Base-by-base conservation (phyloP, 53 echinoderm and acorn worm species). In the Astropecten irregularis region DNA sequence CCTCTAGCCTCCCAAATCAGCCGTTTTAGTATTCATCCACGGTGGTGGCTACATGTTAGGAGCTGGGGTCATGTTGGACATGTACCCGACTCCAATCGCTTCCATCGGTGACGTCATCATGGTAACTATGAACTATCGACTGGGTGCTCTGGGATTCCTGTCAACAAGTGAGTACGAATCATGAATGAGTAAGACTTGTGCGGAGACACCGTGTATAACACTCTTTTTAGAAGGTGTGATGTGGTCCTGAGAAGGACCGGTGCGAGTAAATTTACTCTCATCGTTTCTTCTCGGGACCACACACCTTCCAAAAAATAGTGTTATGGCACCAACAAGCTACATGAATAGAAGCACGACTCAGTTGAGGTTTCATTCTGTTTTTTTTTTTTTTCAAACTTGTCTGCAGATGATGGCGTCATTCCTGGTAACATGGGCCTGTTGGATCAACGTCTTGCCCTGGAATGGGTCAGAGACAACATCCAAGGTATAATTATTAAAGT, bases 71-170 rank as follows among this genome's bases (percentile, higher is more conserved):
- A 32, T 19, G 33, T 15, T 30, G 0, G 9, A 32, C 0, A 28
- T 71, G n/a, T 71, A 48, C 20, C 73, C 73, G 8, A 73, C 54
- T 34, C 33, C 73, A 18, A 73, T 20, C 20, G 54, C 73, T 35
- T 18, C 54, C 53, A 23, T 73, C 7, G 73, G 73, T 34, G 73
- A 73, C 54, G 73, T 73, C 55, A 73, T 94, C 20, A 84, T 88
- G 48, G 94, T 94, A 22, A 91, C 88, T 19, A 46, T 91, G 10
- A 94, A 94, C 79, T 94, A 94, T 37, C 73, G 94, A 9, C 83
- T 91, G 0, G 91, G 91, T 8, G 59, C 89, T 19, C 79, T 94
- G 6, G 91, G 94, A 31, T 94, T 88, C 71, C 63, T 93, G 20
- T 85, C 93, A 3, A 88, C 93, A 5, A 84, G 93, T 93, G 68